Percentiles rank a stretch among this genome's conserved stretches.
Conservation (phyloP, 2,888 invertebrate genomes). For the Synergus gifuensis region DNA sequence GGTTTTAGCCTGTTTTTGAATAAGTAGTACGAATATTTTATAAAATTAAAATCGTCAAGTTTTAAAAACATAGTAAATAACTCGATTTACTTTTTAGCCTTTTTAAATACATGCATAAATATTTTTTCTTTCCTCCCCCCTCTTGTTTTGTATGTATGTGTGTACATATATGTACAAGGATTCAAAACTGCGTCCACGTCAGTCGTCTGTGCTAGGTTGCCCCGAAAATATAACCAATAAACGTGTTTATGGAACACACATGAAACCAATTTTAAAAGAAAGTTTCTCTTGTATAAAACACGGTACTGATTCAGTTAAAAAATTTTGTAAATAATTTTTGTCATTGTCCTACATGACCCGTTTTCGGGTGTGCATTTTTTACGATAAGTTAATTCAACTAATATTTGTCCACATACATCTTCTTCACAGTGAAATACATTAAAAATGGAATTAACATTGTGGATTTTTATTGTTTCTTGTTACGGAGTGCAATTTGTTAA, state of each 20-base stretch:
- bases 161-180: too few relatives aligned
- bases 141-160: conserved; percentile 7
- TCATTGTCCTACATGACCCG: conserved; percentile 7
- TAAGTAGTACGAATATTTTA: background rate
- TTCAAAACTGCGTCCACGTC: conserved; percentile 24
- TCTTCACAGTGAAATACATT: conserved; percentile 42
- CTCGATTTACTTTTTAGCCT: background rate
- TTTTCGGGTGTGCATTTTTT: background rate
- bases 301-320: background rate
- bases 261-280: conserved; percentile 1
- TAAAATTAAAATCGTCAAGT: background rate
- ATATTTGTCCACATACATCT: background rate
- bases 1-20: background rate
- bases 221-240: conserved; percentile 34
- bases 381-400: conserved; percentile 11
- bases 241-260: background rate
- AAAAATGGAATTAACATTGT: conserved; percentile 68
- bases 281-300: conserved; percentile 13
- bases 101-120: background rate
- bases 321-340: background rate
- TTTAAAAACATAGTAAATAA: background rate
- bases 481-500: conserved; percentile 57
- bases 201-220: conserved; percentile 12
- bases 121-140: conserved; percentile 19
- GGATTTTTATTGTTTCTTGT: conserved; percentile 62